Evolutionary conservation across 2,888 invertebrate genomes (phyloP).

Genomic region (Uloborus plumipes): DNA sequence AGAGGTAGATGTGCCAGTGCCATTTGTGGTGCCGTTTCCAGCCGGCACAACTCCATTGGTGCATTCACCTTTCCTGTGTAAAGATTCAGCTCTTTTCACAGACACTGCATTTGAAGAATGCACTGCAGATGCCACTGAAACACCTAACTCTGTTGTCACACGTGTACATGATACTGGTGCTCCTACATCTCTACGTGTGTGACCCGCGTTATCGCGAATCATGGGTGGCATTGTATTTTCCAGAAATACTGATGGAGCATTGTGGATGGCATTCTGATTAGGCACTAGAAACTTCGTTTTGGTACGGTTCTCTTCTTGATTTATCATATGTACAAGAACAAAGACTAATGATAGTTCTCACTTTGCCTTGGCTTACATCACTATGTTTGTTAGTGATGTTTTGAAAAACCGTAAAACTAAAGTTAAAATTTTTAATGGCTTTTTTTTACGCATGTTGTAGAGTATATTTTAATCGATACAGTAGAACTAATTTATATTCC

Average conservation of each 20-base stretch:
- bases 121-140: constrained; percentile 57
- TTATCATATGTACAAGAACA: constrained; percentile 57
- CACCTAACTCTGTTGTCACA: constrained; percentile 58
- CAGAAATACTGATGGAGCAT: constrained; percentile 12
- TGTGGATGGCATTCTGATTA: constrained; percentile 43
- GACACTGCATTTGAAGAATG: constrained; percentile 36
- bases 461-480: constrained; percentile 15
- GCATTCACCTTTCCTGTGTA: constrained; percentile 53
- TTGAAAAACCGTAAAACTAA: constrained; percentile 34
- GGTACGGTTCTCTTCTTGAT: constrained; percentile 52
- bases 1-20: constrained; percentile 45
- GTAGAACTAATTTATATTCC: constrained; percentile 12
- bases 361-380: constrained; percentile 54
- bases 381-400: constrained; percentile 29
- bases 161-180: constrained; percentile 58
- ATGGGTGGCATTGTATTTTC: constrained; percentile 50
- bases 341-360: constrained; percentile 10
- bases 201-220: constrained; percentile 60
- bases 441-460: constrained; percentile 61
- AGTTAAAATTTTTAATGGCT: constrained; percentile 50
- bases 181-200: constrained; percentile 61
- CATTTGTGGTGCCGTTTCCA: constrained; percentile 23
- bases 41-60: constrained; percentile 20
- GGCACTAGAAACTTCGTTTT: constrained; percentile 41
- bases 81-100: constrained; percentile 53